A percentile compares a stretch with the other conserved stretches of the same genome.
These are phyloP conservation scores for Pteronotus mesoamericanus DNA, from an alignment of 2,797 vertebrate genomes.

Conservation along the genomic window DNA sequence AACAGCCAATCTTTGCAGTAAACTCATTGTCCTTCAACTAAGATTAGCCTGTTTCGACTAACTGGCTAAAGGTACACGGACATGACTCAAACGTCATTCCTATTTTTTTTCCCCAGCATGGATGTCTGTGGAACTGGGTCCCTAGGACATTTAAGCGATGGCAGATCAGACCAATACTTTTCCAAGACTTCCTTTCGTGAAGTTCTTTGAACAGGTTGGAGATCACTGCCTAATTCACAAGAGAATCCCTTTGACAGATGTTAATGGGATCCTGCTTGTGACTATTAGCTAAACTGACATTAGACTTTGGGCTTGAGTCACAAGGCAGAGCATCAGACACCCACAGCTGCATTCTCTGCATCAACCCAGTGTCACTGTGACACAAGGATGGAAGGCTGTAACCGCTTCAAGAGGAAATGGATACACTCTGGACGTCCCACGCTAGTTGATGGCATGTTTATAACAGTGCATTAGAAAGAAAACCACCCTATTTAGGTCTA, in stretches of 20 bases:
- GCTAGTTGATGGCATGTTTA: not conserved
- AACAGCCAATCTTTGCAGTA: conserved; percentile 44
- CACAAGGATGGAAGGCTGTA: not conserved
- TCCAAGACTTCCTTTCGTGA: not conserved
- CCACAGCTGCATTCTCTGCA: not conserved
- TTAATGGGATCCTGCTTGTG: not conserved
- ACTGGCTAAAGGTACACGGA: not conserved
- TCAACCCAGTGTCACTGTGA: not conserved
- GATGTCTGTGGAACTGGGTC: not conserved
- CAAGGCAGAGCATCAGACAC: not conserved
- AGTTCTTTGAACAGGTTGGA: conserved; percentile 42
- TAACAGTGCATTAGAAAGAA: not conserved
- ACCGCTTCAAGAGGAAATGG: not conserved
- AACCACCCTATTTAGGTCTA: not conserved
- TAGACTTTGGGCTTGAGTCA: not conserved
- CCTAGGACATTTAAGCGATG: conserved; percentile 5
- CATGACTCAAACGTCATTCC: conserved; percentile 14
- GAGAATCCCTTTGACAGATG: conserved; percentile 60
- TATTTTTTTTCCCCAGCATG: not conserved
- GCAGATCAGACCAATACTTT: not conserved
- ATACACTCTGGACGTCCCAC: not conserved
- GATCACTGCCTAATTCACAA: conserved; percentile 67
- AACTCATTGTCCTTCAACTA: conserved; percentile 20
- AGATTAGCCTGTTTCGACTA: conserved; percentile 10
- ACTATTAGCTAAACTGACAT: not conserved